phyloP scores from a whole-genome alignment of 2,888 invertebrate species.

The Phortica okadai region DNA sequence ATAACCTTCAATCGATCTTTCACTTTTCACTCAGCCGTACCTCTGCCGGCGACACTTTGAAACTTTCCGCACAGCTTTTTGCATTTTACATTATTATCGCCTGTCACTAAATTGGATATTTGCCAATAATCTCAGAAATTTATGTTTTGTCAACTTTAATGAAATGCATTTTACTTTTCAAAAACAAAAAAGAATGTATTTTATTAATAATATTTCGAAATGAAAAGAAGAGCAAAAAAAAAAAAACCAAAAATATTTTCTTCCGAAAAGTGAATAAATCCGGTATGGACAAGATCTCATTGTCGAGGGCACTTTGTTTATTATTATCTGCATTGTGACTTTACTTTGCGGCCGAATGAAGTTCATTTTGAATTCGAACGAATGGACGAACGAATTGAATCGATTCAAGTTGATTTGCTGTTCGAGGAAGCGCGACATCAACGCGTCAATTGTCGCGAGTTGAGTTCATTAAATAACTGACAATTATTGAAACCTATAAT shows the following conservation, averaged over 20 bases:
- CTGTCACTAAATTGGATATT: conserved; percentile 21
- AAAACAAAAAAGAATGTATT: conserved; percentile 48
- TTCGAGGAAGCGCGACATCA: conserved; percentile 51
- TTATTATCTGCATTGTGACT: not conserved
- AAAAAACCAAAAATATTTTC: conserved; percentile 14
- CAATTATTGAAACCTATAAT: conserved; percentile 64
- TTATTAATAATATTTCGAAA: conserved; percentile 46
- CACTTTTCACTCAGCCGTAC: no score
- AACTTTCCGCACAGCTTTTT: not conserved
- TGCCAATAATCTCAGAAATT: conserved; percentile 52
- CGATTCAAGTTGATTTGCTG: conserved; percentile 20
- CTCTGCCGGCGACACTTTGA: not conserved
- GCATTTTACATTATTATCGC: not conserved
- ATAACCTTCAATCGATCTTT: not conserved
- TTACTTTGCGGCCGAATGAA: not conserved
- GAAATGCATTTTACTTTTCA: conserved; percentile 39
- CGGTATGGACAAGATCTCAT: conserved; percentile 50
- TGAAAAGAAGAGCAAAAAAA: conserved; percentile 44
- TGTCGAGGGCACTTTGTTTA: not conserved
- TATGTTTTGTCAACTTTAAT: conserved; percentile 37
- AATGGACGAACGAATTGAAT: conserved; percentile 33
- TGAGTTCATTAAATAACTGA: conserved; percentile 45
- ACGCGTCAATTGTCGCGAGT: not conserved
- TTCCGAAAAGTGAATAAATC: conserved; percentile 42
- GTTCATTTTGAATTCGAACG: conserved; percentile 16